Conservation (phyloP, 2,113 vertebrate genomes). For the Tricholaema leucomelas region DNA sequence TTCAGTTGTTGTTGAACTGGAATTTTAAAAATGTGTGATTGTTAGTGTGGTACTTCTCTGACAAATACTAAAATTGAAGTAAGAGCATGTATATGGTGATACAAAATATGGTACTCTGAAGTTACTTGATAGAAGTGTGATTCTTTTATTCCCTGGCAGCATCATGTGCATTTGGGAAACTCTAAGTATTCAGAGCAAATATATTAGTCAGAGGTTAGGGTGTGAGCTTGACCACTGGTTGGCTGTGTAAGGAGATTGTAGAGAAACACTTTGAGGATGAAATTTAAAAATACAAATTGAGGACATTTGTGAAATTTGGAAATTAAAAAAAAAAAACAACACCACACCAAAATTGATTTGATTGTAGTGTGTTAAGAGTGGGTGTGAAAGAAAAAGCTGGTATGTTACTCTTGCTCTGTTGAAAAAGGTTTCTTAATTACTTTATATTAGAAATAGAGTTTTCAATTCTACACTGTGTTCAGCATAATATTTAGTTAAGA, state of each 20-base stretch:
- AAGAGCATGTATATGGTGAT: neutral
- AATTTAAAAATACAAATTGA: slow-evolving; percentile 4
- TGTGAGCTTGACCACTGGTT: neutral
- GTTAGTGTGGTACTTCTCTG: slow-evolving; percentile 40
- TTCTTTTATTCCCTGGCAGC: slow-evolving; percentile 12
- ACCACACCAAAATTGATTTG: neutral
- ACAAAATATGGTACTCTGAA: slow-evolving; percentile 25
- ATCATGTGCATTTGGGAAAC: neutral
- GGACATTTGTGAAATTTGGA: neutral
- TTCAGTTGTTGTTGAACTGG: slow-evolving; percentile 57
- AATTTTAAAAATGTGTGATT: slow-evolving; percentile 47
- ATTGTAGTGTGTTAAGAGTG: neutral
- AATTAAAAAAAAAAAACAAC: neutral
- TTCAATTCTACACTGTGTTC: neutral
- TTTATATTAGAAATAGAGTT: neutral
- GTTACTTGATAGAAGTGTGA: slow-evolving; percentile 6
- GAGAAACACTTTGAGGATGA: neutral
- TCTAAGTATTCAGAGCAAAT: slow-evolving; percentile 3
- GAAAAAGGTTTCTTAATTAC: neutral
- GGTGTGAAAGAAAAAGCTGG: neutral
- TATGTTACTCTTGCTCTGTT: neutral
- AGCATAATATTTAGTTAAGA: neutral
- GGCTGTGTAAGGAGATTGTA: neutral
- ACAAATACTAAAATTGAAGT: slow-evolving; percentile 38
- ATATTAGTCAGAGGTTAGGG: neutral